A percentile compares a stretch with the other conserved stretches of the same genome.
Evolutionary conservation across 37 sponge, comb jelly and placozoan genomes (phyloP).

Genomic region (Beroe forskalii): DNA sequence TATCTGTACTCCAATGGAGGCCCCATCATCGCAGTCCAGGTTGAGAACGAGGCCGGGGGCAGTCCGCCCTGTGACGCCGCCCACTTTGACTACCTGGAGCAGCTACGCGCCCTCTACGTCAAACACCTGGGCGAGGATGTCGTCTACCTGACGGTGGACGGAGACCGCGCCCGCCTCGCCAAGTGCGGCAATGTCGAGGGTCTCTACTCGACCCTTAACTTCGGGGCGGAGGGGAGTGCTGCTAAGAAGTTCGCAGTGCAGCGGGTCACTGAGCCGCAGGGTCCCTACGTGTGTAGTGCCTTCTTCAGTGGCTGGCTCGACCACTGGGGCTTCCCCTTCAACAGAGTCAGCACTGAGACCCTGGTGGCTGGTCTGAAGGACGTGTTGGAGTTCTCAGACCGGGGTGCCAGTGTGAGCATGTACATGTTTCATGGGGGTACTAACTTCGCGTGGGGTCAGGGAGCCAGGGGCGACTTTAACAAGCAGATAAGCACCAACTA

Average conservation of each 20-base stretch:
- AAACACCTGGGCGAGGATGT: background rate
- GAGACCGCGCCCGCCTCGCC: background rate
- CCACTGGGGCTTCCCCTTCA: conserved; percentile 69
- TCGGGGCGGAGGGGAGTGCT: background rate
- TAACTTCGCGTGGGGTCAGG: conserved; percentile 40
- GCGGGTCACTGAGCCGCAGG: background rate
- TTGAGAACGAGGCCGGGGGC: conserved; percentile 60
- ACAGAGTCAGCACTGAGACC: background rate
- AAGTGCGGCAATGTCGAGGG: background rate
- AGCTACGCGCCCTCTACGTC: background rate
- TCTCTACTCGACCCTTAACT: background rate
- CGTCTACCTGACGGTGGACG: background rate
- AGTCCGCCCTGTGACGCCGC: background rate
- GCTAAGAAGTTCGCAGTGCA: background rate
- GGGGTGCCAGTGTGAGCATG: conserved; percentile 76
- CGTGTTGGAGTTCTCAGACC: background rate
- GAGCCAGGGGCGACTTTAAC: background rate
- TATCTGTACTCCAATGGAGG: conserved; percentile 3
- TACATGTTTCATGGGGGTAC: conserved; percentile 91
- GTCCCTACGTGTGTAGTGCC: background rate
- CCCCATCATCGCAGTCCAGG: conserved; percentile 62
- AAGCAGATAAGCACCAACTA: background rate
- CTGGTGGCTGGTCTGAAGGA: background rate
- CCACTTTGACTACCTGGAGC: background rate
- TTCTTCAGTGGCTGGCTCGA: conserved; percentile 76